Evolutionary conservation across 2,888 invertebrate genomes (phyloP).

Genomic region (Synanthedon tipuliformis): DNA sequence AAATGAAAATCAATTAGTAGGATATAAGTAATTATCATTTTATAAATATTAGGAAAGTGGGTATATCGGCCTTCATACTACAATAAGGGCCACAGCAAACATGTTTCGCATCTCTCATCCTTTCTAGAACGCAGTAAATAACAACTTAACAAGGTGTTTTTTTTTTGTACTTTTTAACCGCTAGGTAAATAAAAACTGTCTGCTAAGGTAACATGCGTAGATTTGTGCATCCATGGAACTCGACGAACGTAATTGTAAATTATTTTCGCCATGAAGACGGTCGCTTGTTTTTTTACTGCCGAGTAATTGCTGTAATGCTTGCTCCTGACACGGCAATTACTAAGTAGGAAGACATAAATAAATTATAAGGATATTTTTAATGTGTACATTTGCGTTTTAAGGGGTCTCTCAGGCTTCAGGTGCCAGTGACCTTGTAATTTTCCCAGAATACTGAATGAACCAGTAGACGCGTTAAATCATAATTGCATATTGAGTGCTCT

Average conservation of each 20-base stretch:
- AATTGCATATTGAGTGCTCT: too few species aligned
- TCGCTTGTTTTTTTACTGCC: background rate
- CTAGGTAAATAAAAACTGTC: background rate
- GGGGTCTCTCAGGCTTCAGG: too few species aligned
- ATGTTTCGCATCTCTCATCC: background rate
- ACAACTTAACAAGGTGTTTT: background rate
- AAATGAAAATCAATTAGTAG: too few species aligned
- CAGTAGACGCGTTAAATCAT: too few species aligned
- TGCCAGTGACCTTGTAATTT: too few species aligned
- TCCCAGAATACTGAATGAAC: too few species aligned
- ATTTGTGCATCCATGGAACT: background rate
- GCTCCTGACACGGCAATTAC: background rate
- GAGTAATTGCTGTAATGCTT: background rate
- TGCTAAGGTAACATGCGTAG: background rate
- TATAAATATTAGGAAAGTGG: too few species aligned
- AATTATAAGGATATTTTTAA: background rate
- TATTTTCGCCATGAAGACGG: background rate
- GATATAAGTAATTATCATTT: too few species aligned
- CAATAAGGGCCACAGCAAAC: background rate
- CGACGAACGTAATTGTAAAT: background rate
- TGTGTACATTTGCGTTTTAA: too few species aligned
- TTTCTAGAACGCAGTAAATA: background rate
- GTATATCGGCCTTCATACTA: too few species aligned
- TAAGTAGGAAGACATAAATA: background rate
- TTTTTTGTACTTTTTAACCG: background rate